Conservation (phyloP, 2,113 vertebrate species). For the Lampris megalopsis region DNA sequence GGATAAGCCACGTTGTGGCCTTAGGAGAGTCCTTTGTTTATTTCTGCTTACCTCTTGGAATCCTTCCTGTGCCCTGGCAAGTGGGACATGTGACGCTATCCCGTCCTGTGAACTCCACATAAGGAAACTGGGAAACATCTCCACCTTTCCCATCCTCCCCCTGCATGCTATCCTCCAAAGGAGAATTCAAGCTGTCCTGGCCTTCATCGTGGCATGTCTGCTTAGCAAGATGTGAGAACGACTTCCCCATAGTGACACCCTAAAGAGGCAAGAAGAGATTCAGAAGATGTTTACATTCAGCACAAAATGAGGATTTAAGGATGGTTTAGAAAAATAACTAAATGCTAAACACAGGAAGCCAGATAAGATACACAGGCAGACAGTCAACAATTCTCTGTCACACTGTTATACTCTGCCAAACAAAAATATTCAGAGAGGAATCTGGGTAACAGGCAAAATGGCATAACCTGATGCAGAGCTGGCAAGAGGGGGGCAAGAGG, state of each 20-base stretch:
- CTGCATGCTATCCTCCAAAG: constrained; percentile 76
- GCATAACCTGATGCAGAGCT: too few relatives aligned
- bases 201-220: constrained; percentile 80
- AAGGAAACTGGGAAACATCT: constrained; percentile 96
- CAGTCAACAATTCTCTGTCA: too few relatives aligned
- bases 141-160: constrained; percentile 83
- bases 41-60: constrained; percentile 89
- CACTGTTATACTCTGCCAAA: too few relatives aligned
- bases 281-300: too few relatives aligned
- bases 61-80: constrained; percentile 96
- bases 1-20: too few relatives aligned
- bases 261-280: background rate
- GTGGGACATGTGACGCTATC: constrained; percentile 98
- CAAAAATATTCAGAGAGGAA: too few relatives aligned
- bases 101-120: constrained; percentile 96
- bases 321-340: too few relatives aligned
- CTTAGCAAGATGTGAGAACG: constrained; percentile 86
- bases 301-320: too few relatives aligned
- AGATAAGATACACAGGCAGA: too few relatives aligned
- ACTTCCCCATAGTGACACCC: constrained; percentile 88
- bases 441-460: too few relatives aligned
- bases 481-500: too few relatives aligned
- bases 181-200: constrained; percentile 74
- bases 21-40: background rate
- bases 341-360: too few relatives aligned